Base-by-base conservation (phyloP, 2,797 vertebrate genomes). In the Falco columbarius region DNA sequence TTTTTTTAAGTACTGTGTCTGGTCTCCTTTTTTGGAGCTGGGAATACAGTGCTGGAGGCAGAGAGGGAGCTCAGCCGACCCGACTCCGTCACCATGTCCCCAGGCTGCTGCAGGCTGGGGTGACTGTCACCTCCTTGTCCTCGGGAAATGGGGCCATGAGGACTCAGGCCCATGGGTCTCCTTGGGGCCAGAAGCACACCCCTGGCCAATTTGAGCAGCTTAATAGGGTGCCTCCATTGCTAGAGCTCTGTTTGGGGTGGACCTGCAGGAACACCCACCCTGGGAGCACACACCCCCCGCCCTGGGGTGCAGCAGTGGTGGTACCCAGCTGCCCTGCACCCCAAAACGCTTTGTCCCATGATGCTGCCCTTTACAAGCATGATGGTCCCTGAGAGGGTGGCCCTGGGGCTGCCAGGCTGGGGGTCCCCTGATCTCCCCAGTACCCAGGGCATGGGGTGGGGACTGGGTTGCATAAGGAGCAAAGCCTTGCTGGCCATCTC, bases 21-120 rank as follows among this genome's bases (percentile, higher is more conserved):
- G 62, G n/a, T 77, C 81, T 76, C 96, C 95, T 94, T 89, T 81
- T 84, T 86, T 95, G 96, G 96, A 90, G 73, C 89, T 81, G 73
- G 61, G 62, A 52, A 59, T 55, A 74, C 0, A 2, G 36, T 59
- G 77, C 14, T 12, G n/a, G 47, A 52, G 62, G 32, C 2, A 7
- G 26, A 13, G 32, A 3, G 10, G 6, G 9, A 11, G 10, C 34
- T 88, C 3, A 8, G 75, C 63, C 9, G 3, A 29, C 58, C 5
- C 1, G 5, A 5, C 38, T 73, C 40, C 4, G 0, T 70, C 79
- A 16, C 30, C 1, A 0, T 3, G 1, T 23, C 52, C 67, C 10
- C 17, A 1, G 3, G 40, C 21, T 26, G n/a, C 51, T 1, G 3
- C 0, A 10, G 58, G 40, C 29, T 38, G 71, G 32, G 18, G 34